Evolutionary conservation across 2,888 invertebrate genomes (phyloP).

Genomic region (Litoditis marina): DNA sequence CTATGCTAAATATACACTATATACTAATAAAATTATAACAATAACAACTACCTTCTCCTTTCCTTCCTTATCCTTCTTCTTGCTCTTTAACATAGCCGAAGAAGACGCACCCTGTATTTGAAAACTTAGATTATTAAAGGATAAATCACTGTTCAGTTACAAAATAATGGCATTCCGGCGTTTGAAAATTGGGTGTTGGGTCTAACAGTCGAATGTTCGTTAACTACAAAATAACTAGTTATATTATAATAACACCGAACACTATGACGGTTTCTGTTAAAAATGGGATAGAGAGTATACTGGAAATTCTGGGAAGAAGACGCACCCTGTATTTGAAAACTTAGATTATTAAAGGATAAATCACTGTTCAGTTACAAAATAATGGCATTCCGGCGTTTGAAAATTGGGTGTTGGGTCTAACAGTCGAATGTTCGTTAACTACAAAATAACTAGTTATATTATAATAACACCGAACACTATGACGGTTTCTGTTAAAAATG

Average conservation of each 20-base stretch:
- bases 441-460: no score
- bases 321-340: constrained; percentile 9
- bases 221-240: no score
- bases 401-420: no score
- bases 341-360: background rate
- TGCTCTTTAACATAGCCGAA: constrained; percentile 15
- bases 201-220: no score
- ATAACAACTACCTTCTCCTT: constrained; percentile 2
- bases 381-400: background rate
- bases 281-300: no score
- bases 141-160: background rate
- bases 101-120: constrained; percentile 7
- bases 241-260: no score
- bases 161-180: background rate
- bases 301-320: no score
- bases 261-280: no score
- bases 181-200: background rate
- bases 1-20: background rate
- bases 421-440: no score
- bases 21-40: background rate
- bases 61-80: constrained; percentile 18
- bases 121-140: constrained; percentile 2
- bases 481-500: no score
- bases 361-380: background rate
- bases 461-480: no score